Evolutionary conservation across 2,888 invertebrate species (phyloP), one percentile per base, ranked within the genome.

Genomic region (Cistogaster globosa): DNA sequence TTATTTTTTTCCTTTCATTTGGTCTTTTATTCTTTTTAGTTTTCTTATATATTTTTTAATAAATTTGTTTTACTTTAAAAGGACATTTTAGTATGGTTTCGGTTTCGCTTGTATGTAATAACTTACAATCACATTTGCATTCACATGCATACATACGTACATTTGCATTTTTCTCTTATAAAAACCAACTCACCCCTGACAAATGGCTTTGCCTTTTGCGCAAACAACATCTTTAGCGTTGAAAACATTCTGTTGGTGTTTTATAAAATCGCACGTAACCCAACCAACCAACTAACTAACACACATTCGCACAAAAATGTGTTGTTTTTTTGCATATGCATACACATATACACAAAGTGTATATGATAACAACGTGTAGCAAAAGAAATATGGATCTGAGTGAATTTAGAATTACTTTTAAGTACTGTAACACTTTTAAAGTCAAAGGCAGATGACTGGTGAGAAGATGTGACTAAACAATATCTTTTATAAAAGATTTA

Each of bases 181-280:
- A 83, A 82, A 75, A 84, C 79, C 75, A 58, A 75, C 69, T 79
- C 65, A 79, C 74, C 79, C 71, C 83, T 79, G 83, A 84, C 78
- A 84, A 84, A 79, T 84, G 75, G 83, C 69, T 84, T 79, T 79
- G 83, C 79, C 79, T 84, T 75, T 79, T 84, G 74, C 69, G 75
- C 63, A 75, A 53, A 69, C 68, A 38, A 78, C 68, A 26, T 69
- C 32, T 68, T 63, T 57, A 57, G 57, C 68, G 53, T 62, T 58
- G 53, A 36, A 75, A n/a, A 62, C 22, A 79, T 63, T 71, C n/a
- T 65, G 71, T 57, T 68, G 42, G 32, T 60, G 38, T 26, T 77
- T 42, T 38, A 7, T 51, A 45, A 18, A 38, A 57, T 36, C 57
- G n/a, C 53, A 57, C 71, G 63, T 42, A 45, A n/a, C n/a, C 51